Evolutionary conservation across 2,888 invertebrate species (phyloP), one percentile per base, ranked within the genome.

Genomic region (Cerceris ruficornis): DNA sequence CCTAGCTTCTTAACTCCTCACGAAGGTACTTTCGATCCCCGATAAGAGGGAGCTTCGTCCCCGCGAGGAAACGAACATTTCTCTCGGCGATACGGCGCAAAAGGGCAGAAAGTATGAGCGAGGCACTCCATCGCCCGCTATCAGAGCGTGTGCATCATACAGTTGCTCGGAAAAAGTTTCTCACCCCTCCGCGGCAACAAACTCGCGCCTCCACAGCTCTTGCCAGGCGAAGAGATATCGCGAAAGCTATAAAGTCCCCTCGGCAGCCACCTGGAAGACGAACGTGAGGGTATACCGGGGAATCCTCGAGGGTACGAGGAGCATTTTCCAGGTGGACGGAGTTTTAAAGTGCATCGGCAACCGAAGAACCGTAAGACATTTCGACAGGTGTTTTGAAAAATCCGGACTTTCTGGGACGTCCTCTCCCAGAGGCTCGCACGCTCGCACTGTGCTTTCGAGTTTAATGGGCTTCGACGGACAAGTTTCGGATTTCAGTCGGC

Each of bases 51-150:
- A 50, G 64, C 64, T 54, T 68, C 58, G 41, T 41, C 39, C 13
- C 41, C 41, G 46, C 58, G 17, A 67, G 64, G 64, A 76, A 76
- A 60, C 62, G 82, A 81, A 82, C 86, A 85, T 87, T 87, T 84
- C 83, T 84, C 75, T 77, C 75, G 75, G 72, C 60, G 80, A 81
- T 79, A 81, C 75, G 72, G 49, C 83, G 85, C 83, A 81, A 83
- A 82, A 79, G 75, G 82, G 77, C 81, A 81, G 84, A 86, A 81
- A 80, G 83, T 84, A 85, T 86, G 87, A 87, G 85, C 62, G 69
- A 67, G 62, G 68, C 72, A 73, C 71, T 79, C 61, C 73, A 80
- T 84, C 75, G 62, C 17, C 15, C 82, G 77, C 60, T 84, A 84
- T 84, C 82, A 64, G 69, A 41, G 46, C 65, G 65, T 73, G 70